Evolutionary conservation across 2,888 invertebrate species (phyloP).

Genomic region (Ornithoptera priamus): DNA sequence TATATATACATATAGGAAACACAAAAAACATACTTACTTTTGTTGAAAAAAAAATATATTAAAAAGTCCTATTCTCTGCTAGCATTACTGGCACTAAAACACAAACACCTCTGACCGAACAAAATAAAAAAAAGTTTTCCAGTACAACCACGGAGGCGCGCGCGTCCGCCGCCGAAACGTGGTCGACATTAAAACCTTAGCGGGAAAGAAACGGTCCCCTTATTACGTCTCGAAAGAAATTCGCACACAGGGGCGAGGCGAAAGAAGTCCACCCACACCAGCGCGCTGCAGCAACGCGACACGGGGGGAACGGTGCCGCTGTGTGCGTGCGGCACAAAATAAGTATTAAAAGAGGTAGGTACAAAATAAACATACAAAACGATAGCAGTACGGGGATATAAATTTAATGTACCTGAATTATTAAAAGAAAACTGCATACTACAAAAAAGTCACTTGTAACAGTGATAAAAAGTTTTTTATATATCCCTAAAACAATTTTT

Average conservation of each 20-base stretch:
- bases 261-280: slow-evolving; percentile 73
- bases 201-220: slow-evolving; percentile 80
- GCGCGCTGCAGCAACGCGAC: slow-evolving; percentile 52
- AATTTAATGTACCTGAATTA: not conserved
- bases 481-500: not conserved
- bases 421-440: not conserved
- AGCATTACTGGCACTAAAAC: slow-evolving; percentile 39
- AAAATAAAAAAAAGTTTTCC: slow-evolving; percentile 57
- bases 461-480: not conserved
- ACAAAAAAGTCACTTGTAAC: not conserved
- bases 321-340: slow-evolving; percentile 71
- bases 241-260: slow-evolving; percentile 71
- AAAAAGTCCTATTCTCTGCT: slow-evolving; percentile 29
- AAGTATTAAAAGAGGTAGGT: slow-evolving; percentile 79
- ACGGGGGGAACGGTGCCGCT: slow-evolving; percentile 55
- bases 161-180: slow-evolving; percentile 78
- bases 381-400: slow-evolving; percentile 1
- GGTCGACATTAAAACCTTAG: slow-evolving; percentile 80
- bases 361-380: slow-evolving; percentile 58
- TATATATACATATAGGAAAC: not conserved
- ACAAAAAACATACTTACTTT: slow-evolving; percentile 30
- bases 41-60: slow-evolving; percentile 32
- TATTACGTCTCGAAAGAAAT: slow-evolving; percentile 81
- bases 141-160: slow-evolving; percentile 72
- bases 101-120: slow-evolving; percentile 54